Conservation (phyloP, 2,888 invertebrate species). For the Metellina segmentata region DNA sequence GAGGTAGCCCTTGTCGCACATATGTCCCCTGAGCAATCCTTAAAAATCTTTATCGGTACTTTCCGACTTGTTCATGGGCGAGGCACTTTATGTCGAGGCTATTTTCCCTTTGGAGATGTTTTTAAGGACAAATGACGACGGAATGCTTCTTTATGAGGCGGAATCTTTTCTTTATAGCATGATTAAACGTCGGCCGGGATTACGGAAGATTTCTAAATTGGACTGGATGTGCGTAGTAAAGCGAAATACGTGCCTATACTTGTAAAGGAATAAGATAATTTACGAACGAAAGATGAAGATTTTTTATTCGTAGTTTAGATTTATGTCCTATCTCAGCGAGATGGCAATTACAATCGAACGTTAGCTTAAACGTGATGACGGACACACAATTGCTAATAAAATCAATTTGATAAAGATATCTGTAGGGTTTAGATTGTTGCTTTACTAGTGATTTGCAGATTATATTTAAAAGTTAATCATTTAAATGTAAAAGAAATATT, state of each 20-base stretch:
- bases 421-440: too few relatives aligned
- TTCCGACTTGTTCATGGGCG: slow-evolving; percentile 30
- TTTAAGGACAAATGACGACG: slow-evolving; percentile 48
- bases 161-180: slow-evolving; percentile 47
- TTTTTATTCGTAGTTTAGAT: too few relatives aligned
- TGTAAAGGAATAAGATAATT: too few relatives aligned
- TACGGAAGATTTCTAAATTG: slow-evolving; percentile 14
- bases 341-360: too few relatives aligned
- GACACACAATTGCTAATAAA: too few relatives aligned
- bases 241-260: background rate
- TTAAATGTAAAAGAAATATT: too few relatives aligned
- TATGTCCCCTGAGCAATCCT: slow-evolving; percentile 30
- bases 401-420: too few relatives aligned
- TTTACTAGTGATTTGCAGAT: too few relatives aligned
- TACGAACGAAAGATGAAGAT: too few relatives aligned
- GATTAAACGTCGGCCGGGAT: slow-evolving; percentile 16
- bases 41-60: slow-evolving; percentile 58
- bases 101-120: slow-evolving; percentile 41
- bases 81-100: slow-evolving; percentile 43
- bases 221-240: background rate
- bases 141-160: slow-evolving; percentile 40
- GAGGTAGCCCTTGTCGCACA: slow-evolving; percentile 45
- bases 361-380: too few relatives aligned
- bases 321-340: too few relatives aligned
- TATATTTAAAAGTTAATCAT: too few relatives aligned